phyloP scores from a whole-genome alignment of 2,888 invertebrate species.

The Tiliacea citrago region DNA sequence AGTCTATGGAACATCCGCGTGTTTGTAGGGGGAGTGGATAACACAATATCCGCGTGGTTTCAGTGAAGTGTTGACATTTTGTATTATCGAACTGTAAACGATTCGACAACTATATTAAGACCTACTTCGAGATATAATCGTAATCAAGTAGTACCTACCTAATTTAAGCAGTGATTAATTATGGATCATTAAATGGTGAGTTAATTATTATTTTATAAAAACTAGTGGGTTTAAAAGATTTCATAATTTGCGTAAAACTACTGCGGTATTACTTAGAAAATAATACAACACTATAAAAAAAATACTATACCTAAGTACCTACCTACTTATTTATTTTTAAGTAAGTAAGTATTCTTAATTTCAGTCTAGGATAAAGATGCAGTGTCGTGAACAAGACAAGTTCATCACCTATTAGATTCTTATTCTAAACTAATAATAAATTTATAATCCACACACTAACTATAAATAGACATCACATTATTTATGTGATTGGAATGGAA shows the following conservation, averaged over 20 bases:
- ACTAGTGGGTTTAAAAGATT: neutral
- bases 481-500: neutral
- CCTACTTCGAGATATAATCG: constrained; percentile 31
- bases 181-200: constrained; percentile 56
- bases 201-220: neutral
- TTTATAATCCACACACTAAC: no score
- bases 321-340: neutral
- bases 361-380: neutral
- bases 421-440: neutral
- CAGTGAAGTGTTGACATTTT: constrained; percentile 82
- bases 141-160: constrained; percentile 11
- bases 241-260: neutral
- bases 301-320: neutral
- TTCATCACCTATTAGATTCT: neutral
- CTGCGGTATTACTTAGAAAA: neutral
- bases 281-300: neutral
- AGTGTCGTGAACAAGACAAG: neutral
- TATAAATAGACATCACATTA: constrained; percentile 2
- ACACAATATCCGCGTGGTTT: constrained; percentile 64
- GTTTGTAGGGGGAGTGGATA: constrained; percentile 33
- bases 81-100: constrained; percentile 64
- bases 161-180: constrained; percentile 35
- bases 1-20: constrained; percentile 38
- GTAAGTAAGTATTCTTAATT: neutral
- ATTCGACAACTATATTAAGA: constrained; percentile 58